Conservation (phyloP, 2,888 invertebrate species). For the Isotomurus palustris region DNA sequence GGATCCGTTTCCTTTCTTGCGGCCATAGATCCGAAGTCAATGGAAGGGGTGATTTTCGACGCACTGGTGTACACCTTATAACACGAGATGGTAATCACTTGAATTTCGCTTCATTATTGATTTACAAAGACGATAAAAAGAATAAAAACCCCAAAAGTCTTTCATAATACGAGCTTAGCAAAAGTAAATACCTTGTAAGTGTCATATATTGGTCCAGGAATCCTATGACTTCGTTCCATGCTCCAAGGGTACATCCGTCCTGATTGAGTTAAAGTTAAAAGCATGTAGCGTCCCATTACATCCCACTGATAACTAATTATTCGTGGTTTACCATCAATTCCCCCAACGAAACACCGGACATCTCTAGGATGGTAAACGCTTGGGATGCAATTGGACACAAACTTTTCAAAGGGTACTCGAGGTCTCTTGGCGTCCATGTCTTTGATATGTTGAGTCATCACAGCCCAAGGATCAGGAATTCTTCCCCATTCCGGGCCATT, state of each 20-base stretch:
- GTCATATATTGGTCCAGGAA: slow-evolving; percentile 38
- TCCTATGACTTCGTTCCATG: slow-evolving; percentile 21
- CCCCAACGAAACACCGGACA: slow-evolving; percentile 33
- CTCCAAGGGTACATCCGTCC: slow-evolving; percentile 39
- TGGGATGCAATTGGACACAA: slow-evolving; percentile 33
- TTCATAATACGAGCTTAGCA: background rate
- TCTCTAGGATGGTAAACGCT: slow-evolving; percentile 37
- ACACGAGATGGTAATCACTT: background rate
- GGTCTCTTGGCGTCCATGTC: slow-evolving; percentile 31
- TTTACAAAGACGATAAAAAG: too few relatives aligned
- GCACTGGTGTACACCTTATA: slow-evolving; percentile 22
- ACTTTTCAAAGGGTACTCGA: slow-evolving; percentile 31
- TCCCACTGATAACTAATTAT: background rate
- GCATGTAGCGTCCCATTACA: too few relatives aligned
- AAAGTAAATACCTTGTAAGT: slow-evolving; percentile 22
- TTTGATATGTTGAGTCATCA: slow-evolving; percentile 17
- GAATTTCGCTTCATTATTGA: too few relatives aligned
- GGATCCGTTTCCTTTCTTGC: slow-evolving; percentile 22
- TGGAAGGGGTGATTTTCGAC: slow-evolving; percentile 18
- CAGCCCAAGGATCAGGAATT: slow-evolving; percentile 17
- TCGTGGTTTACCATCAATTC: slow-evolving; percentile 23
- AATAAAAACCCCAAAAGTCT: background rate
- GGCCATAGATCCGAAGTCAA: slow-evolving; percentile 24
- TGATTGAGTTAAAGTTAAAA: background rate
- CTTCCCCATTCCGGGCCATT: background rate